These are phyloP conservation scores for Brachionus manjavacas DNA, from an alignment of 1,140 invertebrate genomes.

Conservation along the genomic window DNA sequence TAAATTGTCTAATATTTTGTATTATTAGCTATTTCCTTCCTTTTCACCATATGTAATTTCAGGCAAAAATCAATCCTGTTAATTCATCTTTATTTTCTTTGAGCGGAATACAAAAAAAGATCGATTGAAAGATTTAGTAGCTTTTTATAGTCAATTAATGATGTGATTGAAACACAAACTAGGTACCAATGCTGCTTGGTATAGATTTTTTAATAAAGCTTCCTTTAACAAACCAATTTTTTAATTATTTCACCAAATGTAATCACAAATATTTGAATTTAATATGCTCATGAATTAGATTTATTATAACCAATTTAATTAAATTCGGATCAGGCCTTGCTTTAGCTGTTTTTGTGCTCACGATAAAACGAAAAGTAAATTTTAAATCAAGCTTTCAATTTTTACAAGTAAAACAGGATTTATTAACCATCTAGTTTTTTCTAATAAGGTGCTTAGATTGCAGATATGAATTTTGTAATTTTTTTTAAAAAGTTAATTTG, in stretches of 20 bases:
- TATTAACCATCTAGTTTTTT: too few relatives aligned
- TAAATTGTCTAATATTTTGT: slow-evolving; percentile 31
- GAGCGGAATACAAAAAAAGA: neutral
- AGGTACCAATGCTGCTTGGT: neutral
- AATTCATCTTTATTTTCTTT: neutral
- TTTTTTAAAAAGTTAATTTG: too few relatives aligned
- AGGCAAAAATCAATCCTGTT: neutral
- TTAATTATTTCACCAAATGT: slow-evolving; percentile 3
- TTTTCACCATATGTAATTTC: slow-evolving; percentile 1
- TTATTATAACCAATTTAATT: neutral
- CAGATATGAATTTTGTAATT: too few relatives aligned
- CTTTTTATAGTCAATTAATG: neutral
- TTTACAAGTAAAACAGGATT: too few relatives aligned
- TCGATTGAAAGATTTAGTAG: neutral
- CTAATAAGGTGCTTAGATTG: too few relatives aligned
- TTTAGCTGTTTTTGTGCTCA: neutral
- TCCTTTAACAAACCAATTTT: neutral
- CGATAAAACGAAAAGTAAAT: neutral
- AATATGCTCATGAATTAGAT: neutral
- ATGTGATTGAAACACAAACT: neutral
- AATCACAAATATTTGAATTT: slow-evolving; percentile 12
- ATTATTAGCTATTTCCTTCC: slow-evolving; percentile 20
- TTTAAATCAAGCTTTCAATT: neutral
- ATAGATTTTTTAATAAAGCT: neutral
- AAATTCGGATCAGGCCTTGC: neutral